phyloP scores from a whole-genome alignment of 2,888 invertebrate genomes.

The Heliconius sara region DNA sequence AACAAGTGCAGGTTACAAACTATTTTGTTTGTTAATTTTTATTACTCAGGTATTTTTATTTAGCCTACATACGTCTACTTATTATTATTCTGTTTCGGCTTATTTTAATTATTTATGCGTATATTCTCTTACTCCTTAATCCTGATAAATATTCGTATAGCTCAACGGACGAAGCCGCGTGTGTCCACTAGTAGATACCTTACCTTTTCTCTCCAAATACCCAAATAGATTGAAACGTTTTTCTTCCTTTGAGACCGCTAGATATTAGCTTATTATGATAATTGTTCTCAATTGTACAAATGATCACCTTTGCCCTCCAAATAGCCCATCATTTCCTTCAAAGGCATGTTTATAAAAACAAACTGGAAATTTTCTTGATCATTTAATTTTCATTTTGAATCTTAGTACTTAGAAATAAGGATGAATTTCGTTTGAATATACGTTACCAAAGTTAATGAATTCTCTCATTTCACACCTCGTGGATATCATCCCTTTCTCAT shows the following conservation, averaged over 20 bases:
- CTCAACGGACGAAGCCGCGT: no score
- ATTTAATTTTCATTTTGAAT: conserved; percentile 11
- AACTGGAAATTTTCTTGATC: conserved; percentile 35
- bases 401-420: conserved; percentile 4
- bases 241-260: neutral
- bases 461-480: conserved; percentile 49
- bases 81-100: no score
- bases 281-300: conserved; percentile 32
- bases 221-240: neutral
- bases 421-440: neutral
- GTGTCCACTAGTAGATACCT: neutral
- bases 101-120: no score
- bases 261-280: conserved; percentile 10
- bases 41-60: no score
- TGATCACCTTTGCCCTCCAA: conserved; percentile 35
- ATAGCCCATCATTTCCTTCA: conserved; percentile 45
- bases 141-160: neutral
- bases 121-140: no score
- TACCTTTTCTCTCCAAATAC: neutral
- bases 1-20: neutral
- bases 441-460: conserved; percentile 44
- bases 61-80: no score
- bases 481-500: conserved; percentile 40
- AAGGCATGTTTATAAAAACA: conserved; percentile 48
- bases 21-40: neutral